Percentiles rank a stretch among this genome's conserved stretches.
These are phyloP conservation scores for Chaenogobius annularis DNA, from an alignment of 2,113 vertebrate species.

Conservation along the genomic window DNA sequence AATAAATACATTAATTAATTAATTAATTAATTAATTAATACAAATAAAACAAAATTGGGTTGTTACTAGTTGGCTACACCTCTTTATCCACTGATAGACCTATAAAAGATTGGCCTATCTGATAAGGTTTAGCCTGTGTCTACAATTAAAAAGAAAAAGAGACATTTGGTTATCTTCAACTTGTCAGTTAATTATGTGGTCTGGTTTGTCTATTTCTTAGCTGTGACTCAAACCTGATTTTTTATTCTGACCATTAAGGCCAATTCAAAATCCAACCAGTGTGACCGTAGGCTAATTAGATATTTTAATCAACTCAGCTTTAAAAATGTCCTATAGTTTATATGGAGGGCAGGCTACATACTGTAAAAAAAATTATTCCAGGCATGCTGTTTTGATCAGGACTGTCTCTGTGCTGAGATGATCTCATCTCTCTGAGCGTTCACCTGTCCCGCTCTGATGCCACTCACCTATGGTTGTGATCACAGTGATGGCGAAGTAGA, in stretches of 20 bases:
- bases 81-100: too few relatives aligned
- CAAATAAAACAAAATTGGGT: too few relatives aligned
- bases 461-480: conserved; percentile 94
- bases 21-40: too few relatives aligned
- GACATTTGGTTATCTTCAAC: too few relatives aligned
- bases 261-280: not conserved
- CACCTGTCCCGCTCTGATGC: not conserved
- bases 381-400: not conserved
- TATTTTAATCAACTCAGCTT: not conserved
- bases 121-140: too few relatives aligned
- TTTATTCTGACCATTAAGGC: too few relatives aligned
- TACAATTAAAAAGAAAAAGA: too few relatives aligned
- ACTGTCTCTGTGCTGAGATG: not conserved
- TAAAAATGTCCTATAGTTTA: too few relatives aligned
- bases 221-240: too few relatives aligned
- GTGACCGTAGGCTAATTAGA: not conserved
- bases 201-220: not conserved
- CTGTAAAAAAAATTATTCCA: not conserved
- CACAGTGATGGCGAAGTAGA: conserved; percentile 99
- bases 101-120: too few relatives aligned
- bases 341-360: not conserved
- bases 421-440: not conserved
- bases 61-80: too few relatives aligned
- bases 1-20: too few relatives aligned
- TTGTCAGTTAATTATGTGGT: not conserved